Conservation (phyloP, 2,113 vertebrate genomes). For the Chaenocephalus aceratus region DNA sequence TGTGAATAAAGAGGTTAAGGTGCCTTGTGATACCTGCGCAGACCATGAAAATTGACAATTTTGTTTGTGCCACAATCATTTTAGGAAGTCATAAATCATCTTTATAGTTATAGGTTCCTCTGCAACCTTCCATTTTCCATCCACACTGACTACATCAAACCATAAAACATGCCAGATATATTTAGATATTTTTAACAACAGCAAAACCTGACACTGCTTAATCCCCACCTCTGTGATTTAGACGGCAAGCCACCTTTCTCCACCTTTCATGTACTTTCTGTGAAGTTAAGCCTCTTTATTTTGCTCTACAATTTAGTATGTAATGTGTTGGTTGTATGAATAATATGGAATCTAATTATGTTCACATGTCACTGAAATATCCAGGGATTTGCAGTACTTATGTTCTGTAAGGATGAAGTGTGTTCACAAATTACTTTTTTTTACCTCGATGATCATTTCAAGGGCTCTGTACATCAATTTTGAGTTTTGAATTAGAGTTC, state of each 20-base stretch:
- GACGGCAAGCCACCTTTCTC: too few species aligned
- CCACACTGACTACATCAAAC: background rate
- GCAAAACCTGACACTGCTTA: background rate
- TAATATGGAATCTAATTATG: background rate
- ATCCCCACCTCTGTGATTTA: too few species aligned
- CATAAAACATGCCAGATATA: background rate
- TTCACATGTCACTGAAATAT: background rate
- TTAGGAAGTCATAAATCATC: constrained; percentile 51
- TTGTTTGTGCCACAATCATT: constrained; percentile 56
- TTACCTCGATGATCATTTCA: background rate
- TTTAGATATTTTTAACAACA: background rate
- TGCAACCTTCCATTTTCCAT: constrained; percentile 9
- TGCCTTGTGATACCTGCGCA: constrained; percentile 25
- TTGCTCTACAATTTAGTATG: background rate
- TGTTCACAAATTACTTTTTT: background rate
- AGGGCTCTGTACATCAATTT: background rate
- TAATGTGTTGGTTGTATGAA: background rate
- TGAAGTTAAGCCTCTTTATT: background rate
- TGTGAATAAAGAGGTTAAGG: constrained; percentile 31
- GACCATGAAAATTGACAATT: constrained; percentile 63
- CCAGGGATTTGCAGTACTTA: background rate
- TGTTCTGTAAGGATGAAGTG: too few species aligned
- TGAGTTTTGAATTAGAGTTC: background rate
- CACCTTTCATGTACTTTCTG: background rate
- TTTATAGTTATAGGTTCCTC: constrained; percentile 28